These are phyloP conservation scores for Bombus sylvicola DNA, from an alignment of 1,140 invertebrate genomes.

Conservation along the genomic window DNA sequence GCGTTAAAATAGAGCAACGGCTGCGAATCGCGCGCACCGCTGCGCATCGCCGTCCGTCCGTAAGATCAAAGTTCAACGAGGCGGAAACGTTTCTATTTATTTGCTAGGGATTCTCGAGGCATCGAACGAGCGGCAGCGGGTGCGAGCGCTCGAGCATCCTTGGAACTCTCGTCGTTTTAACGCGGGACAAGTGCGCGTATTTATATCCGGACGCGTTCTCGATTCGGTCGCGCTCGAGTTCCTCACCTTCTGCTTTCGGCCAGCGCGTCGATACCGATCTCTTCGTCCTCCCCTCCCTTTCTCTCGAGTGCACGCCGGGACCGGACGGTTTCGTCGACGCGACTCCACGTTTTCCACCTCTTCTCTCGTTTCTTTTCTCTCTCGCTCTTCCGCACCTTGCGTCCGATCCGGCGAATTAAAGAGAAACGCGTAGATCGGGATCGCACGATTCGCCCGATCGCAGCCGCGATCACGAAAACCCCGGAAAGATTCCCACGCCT, in stretches of 20 bases:
- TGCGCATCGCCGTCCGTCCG: background rate
- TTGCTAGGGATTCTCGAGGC: constrained; percentile 18
- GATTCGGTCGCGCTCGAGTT: constrained; percentile 24
- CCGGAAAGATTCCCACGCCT: constrained; percentile 75
- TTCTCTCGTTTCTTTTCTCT: too few relatives aligned
- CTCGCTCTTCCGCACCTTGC: background rate
- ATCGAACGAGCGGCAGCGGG: background rate
- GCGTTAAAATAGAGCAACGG: constrained; percentile 22
- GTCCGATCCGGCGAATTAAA: background rate
- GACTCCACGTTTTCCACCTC: background rate
- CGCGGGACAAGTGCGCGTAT: constrained; percentile 29
- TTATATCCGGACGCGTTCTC: constrained; percentile 31
- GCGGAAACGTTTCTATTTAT: constrained; percentile 49
- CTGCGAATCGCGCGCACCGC: constrained; percentile 4
- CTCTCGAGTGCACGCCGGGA: background rate
- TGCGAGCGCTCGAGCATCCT: constrained; percentile 18
- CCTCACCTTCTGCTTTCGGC: background rate
- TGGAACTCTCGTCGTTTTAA: constrained; percentile 25
- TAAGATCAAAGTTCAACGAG: constrained; percentile 39
- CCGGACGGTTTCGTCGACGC: background rate
- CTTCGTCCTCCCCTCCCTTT: background rate
- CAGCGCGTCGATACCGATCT: background rate
- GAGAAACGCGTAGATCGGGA: constrained; percentile 2
- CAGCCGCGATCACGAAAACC: constrained; percentile 46
- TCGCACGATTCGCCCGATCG: background rate